Conservation (phyloP, 2,113 vertebrate species). For the Sylvia atricapilla region DNA sequence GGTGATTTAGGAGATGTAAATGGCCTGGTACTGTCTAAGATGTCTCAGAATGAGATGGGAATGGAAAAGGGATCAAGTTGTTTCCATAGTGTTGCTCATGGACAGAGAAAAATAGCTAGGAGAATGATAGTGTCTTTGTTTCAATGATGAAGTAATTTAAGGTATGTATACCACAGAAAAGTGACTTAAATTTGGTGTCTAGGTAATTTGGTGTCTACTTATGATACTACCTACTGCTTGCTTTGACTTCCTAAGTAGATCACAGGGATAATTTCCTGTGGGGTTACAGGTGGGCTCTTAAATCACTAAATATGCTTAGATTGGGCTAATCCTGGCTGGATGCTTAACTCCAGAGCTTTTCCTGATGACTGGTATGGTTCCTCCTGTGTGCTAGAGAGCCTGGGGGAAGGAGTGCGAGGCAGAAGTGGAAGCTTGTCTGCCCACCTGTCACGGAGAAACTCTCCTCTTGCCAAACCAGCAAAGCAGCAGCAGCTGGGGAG, state of each 20-base stretch:
- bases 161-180: neutral
- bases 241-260: neutral
- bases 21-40: neutral
- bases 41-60: neutral
- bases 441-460: neutral
- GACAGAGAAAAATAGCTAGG: neutral
- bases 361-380: neutral
- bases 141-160: neutral
- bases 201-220: neutral
- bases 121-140: neutral
- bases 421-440: neutral
- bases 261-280: neutral
- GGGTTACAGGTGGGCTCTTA: neutral
- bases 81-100: neutral
- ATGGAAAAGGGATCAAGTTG: neutral
- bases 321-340: neutral
- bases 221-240: neutral
- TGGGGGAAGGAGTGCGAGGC: rapidly evolving
- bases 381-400: neutral
- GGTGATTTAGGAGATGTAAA: neutral
- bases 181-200: neutral
- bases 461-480: neutral
- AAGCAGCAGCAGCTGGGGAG: neutral
- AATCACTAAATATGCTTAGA: neutral
- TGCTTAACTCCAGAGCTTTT: neutral